Conservation (phyloP, 1,140 invertebrate species). For the Helicoverpa armigera region DNA sequence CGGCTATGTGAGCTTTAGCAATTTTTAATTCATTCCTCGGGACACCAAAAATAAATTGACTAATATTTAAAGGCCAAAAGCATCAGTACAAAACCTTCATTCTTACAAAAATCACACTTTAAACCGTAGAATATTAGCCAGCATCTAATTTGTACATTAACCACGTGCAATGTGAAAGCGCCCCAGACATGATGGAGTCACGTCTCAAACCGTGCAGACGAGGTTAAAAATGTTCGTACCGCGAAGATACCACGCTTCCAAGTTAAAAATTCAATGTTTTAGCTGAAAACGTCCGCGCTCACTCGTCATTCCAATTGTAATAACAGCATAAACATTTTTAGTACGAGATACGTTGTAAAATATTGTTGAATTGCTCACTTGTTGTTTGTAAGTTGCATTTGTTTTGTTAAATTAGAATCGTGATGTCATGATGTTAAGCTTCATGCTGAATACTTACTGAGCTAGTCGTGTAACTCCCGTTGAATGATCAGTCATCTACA, state of each 20-base stretch:
- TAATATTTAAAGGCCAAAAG: too few relatives aligned
- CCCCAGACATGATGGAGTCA: slow-evolving; percentile 55
- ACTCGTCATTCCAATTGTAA: slow-evolving; percentile 31
- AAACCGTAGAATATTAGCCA: slow-evolving; percentile 15
- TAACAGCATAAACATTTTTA: slow-evolving; percentile 46
- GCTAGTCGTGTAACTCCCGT: too few relatives aligned
- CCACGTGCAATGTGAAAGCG: slow-evolving; percentile 35
- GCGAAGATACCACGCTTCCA: slow-evolving; percentile 52
- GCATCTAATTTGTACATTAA: slow-evolving; percentile 38
- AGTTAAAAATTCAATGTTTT: slow-evolving; percentile 63
- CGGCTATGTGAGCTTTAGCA: too few relatives aligned
- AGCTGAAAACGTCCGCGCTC: slow-evolving; percentile 19
- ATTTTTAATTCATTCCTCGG: too few relatives aligned
- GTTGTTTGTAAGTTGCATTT: not conserved
- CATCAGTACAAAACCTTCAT: too few relatives aligned
- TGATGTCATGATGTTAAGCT: slow-evolving; percentile 1
- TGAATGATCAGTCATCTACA: too few relatives aligned
- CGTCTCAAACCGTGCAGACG: slow-evolving; percentile 56
- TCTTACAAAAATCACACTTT: not conserved
- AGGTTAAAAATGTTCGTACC: slow-evolving; percentile 55
- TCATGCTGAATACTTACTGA: too few relatives aligned
- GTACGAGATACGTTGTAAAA: slow-evolving; percentile 30
- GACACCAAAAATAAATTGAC: too few relatives aligned
- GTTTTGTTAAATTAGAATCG: slow-evolving; percentile 16
- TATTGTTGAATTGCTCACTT: not conserved